A percentile compares a stretch with the other conserved stretches of the same genome.
These are phyloP conservation scores for Vireo griseus DNA, from an alignment of 2,797 vertebrate species.

Conservation along the genomic window DNA sequence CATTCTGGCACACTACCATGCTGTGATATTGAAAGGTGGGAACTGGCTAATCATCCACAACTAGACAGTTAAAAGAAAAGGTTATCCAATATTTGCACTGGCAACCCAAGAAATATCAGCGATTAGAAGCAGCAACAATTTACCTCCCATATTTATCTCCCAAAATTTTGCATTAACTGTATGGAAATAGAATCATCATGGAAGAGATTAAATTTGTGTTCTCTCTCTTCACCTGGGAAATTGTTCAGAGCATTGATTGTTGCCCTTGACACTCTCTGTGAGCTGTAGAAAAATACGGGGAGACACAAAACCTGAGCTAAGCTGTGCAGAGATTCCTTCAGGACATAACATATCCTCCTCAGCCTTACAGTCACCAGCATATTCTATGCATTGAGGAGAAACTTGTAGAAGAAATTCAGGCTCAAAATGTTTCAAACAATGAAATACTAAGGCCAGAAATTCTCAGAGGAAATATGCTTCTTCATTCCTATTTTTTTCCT, in stretches of 20 bases:
- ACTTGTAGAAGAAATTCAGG: not conserved
- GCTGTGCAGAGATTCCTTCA: not conserved
- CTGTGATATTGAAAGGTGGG: not conserved
- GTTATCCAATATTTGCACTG: not conserved
- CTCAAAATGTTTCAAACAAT: not conserved
- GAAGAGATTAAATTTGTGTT: not conserved
- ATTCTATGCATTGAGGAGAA: not conserved
- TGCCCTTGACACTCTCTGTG: not conserved
- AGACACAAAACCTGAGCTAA: not conserved
- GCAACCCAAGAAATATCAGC: not conserved
- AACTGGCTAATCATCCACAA: not conserved
- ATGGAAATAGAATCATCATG: not conserved
- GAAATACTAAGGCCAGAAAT: not conserved
- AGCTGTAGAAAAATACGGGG: not conserved
- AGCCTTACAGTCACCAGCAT: not conserved
- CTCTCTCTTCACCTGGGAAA: not conserved
- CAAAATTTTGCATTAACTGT: not conserved
- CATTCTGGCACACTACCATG: not conserved
- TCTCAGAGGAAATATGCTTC: not conserved
- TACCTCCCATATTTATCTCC: not conserved
- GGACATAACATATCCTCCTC: not conserved
- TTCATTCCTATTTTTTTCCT: not conserved
- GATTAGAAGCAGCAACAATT: not conserved
- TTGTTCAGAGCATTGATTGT: rapidly evolving
- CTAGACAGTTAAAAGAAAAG: not conserved